phyloP scores from a whole-genome alignment of 2,797 vertebrate genomes.

The Cyprinodon diabolis region DNA sequence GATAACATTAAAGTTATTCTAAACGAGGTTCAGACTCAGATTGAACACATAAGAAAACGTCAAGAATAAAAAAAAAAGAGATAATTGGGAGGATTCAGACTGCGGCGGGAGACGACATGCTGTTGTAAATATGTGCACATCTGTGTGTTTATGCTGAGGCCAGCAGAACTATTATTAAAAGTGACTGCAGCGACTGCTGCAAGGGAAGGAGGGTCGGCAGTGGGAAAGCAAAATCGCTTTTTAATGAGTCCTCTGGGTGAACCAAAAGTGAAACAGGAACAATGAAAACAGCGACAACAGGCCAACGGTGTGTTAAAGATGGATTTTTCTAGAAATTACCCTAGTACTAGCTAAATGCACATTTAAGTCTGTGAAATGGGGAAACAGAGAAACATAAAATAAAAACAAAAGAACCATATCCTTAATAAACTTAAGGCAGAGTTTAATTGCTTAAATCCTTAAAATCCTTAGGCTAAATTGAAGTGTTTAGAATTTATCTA shows the following conservation, averaged over 20 bases:
- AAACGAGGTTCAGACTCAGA: slow-evolving; percentile 25
- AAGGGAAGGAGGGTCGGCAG: slow-evolving; percentile 55
- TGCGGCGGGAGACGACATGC: slow-evolving; percentile 23
- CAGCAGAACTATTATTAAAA: slow-evolving; percentile 48
- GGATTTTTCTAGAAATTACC: too few species aligned
- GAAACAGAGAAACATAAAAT: neutral
- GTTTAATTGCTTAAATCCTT: neutral
- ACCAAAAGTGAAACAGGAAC: slow-evolving; percentile 50
- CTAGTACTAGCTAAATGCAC: neutral
- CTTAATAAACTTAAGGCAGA: neutral
- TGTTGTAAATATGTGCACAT: slow-evolving; percentile 12
- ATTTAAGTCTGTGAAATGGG: neutral
- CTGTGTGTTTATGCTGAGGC: slow-evolving; percentile 48
- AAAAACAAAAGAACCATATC: neutral
- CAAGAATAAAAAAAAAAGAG: slow-evolving; percentile 9
- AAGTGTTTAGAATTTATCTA: neutral
- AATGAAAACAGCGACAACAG: slow-evolving; percentile 36
- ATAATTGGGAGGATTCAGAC: slow-evolving; percentile 23
- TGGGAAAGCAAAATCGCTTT: slow-evolving; percentile 67
- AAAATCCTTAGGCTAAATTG: neutral
- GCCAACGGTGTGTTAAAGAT: neutral
- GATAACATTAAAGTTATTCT: slow-evolving; percentile 17
- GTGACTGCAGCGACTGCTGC: slow-evolving; percentile 42
- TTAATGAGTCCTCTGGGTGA: slow-evolving; percentile 79
- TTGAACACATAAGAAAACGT: slow-evolving; percentile 33